phyloP scores from a whole-genome alignment of 1,140 invertebrate species.

The Sitophilus oryzae region DNA sequence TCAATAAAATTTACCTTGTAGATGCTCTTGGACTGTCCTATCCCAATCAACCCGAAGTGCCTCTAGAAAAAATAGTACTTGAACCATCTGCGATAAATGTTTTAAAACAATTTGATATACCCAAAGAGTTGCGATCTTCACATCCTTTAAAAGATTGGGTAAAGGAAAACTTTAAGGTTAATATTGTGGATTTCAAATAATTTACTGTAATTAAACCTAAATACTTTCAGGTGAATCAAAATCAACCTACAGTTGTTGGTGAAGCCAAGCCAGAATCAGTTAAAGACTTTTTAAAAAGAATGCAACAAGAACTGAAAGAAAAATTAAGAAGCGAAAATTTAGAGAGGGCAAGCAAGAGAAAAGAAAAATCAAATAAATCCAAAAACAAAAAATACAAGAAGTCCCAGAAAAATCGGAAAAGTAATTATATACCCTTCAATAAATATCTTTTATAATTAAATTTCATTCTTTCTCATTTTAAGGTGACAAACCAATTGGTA shows the following conservation, averaged over 20 bases:
- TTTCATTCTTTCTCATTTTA: background rate
- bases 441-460: background rate
- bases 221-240: background rate
- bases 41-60: constrained; percentile 7
- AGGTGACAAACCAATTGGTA: background rate
- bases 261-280: constrained; percentile 13
- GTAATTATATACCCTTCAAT: background rate
- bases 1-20: constrained; percentile 3
- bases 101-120: background rate
- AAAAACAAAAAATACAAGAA: background rate
- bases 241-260: background rate
- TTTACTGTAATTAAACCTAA: background rate
- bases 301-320: constrained; percentile 19
- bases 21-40: constrained; percentile 22
- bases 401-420: background rate
- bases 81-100: constrained; percentile 3
- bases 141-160: background rate
- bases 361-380: background rate
- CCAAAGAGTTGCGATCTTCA: background rate
- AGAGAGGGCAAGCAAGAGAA: background rate
- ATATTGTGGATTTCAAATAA: no score
- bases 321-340: constrained; percentile 4
- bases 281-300: constrained; percentile 18
- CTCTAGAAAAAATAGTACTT: constrained; percentile 19
- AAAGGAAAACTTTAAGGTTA: background rate